Evolutionary conservation across 53 echinoderm and acorn worm genomes (phyloP).

Genomic region (Arbacia lixula): DNA sequence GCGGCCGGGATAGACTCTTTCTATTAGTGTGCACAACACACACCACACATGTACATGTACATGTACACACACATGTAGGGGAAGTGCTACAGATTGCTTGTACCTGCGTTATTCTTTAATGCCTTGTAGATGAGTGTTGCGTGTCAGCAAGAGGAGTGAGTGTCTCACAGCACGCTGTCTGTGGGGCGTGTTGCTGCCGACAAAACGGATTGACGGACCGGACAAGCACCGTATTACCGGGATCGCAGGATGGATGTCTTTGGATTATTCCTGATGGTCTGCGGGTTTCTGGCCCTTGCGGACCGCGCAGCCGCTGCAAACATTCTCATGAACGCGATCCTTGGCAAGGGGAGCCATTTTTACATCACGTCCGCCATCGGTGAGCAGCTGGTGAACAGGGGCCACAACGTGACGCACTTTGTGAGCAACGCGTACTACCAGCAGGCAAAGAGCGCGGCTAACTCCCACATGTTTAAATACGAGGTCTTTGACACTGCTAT

Average conservation of each 20-base stretch:
- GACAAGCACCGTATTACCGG: no score
- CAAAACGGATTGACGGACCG: no score
- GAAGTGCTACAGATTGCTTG: no score
- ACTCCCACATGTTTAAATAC: constrained; percentile 56
- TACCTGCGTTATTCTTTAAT: no score
- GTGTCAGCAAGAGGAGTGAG: no score
- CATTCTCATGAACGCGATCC: constrained; percentile 51
- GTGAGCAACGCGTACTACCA: constrained; percentile 67
- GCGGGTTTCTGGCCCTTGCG: not conserved
- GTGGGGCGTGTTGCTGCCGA: no score
- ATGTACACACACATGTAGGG: no score
- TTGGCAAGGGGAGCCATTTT: constrained; percentile 67
- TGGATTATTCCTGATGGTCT: not conserved
- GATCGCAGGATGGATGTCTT: constrained; percentile 25
- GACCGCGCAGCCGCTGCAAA: constrained; percentile 16
- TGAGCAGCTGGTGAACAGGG: constrained; percentile 58
- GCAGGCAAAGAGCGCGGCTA: constrained; percentile 46
- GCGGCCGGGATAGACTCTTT: no score
- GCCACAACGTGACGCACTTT: constrained; percentile 64
- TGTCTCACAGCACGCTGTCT: no score
- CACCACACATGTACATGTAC: no score
- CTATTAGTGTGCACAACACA: no score
- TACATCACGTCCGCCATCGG: constrained; percentile 61
- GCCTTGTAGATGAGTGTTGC: no score
- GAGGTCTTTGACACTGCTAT: constrained; percentile 63